A percentile compares a stretch with the other conserved stretches of the same genome.
Evolutionary conservation across 2,888 invertebrate species (phyloP).

Genomic region (Melolontha melolontha): DNA sequence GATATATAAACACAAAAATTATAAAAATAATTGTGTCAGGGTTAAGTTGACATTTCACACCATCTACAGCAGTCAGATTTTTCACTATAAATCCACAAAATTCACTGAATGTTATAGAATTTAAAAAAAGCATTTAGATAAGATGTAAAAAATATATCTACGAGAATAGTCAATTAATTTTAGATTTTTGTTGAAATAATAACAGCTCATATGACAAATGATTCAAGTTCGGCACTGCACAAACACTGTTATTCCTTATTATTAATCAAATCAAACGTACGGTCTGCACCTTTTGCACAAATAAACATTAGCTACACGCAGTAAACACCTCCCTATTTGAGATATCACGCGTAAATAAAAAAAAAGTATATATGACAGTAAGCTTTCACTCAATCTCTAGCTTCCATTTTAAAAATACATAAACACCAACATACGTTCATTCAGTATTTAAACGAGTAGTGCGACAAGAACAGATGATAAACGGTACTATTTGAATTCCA

Average conservation of each 20-base stretch:
- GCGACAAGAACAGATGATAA: slow-evolving; percentile 40
- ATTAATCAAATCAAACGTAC: background rate
- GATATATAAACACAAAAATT: slow-evolving; percentile 28
- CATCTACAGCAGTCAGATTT: slow-evolving; percentile 36
- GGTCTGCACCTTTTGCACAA: slow-evolving; percentile 6
- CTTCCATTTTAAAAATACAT: slow-evolving; percentile 48
- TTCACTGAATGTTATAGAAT: slow-evolving; percentile 33
- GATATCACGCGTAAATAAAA: slow-evolving; percentile 59
- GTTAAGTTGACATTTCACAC: slow-evolving; percentile 50
- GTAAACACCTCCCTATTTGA: slow-evolving; percentile 46
- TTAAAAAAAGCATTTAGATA: slow-evolving; percentile 37
- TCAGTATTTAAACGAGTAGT: slow-evolving; percentile 22
- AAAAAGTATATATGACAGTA: slow-evolving; percentile 56
- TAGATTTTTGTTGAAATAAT: slow-evolving; percentile 27
- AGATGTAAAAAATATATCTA: slow-evolving; percentile 27
- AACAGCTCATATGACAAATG: slow-evolving; percentile 39
- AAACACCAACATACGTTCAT: slow-evolving; percentile 44
- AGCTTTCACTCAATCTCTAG: slow-evolving; percentile 59
- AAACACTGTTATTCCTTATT: slow-evolving; percentile 26
- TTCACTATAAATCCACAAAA: slow-evolving; percentile 19
- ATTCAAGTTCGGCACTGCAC: slow-evolving; percentile 32
- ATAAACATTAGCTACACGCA: slow-evolving; percentile 2
- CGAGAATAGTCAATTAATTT: slow-evolving; percentile 28
- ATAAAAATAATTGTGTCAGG: slow-evolving; percentile 49
- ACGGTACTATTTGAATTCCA: slow-evolving; percentile 37